Evolutionary conservation across 2,113 vertebrate species (phyloP).

Genomic region (Sceloporus tristichus): DNA sequence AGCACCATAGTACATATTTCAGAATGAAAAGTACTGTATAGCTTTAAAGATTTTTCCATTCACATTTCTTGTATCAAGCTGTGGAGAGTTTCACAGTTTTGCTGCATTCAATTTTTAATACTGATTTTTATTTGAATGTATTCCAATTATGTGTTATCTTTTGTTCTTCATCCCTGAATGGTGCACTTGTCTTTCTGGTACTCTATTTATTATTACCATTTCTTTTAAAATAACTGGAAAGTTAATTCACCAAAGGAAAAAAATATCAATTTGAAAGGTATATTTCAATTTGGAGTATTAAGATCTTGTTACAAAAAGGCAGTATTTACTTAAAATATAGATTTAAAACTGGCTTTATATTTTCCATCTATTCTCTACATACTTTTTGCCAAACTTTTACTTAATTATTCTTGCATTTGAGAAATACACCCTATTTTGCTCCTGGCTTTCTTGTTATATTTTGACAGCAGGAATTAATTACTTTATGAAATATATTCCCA

Average conservation of each 20-base stretch:
- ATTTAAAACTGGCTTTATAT: neutral
- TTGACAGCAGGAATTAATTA: slow-evolving; percentile 9
- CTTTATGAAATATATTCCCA: slow-evolving; percentile 11
- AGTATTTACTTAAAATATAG: neutral
- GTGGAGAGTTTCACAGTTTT: neutral
- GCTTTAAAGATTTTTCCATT: neutral
- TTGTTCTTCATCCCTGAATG: neutral
- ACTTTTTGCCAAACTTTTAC: neutral
- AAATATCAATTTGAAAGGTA: no score
- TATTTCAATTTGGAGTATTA: neutral
- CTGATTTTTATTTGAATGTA: neutral
- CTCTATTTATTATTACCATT: neutral
- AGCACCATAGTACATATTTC: neutral
- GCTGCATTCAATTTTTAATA: neutral
- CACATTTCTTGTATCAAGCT: neutral
- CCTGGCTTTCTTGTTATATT: neutral
- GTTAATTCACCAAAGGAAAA: neutral
- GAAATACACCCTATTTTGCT: neutral
- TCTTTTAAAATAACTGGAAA: neutral
- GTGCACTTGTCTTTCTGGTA: neutral
- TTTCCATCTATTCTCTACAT: neutral
- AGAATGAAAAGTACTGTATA: neutral
- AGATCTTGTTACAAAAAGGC: neutral
- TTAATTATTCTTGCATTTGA: neutral
- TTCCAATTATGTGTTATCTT: neutral